phyloP scores from a whole-genome alignment of 2,888 invertebrate genomes.

The Diarsia dahlii region DNA sequence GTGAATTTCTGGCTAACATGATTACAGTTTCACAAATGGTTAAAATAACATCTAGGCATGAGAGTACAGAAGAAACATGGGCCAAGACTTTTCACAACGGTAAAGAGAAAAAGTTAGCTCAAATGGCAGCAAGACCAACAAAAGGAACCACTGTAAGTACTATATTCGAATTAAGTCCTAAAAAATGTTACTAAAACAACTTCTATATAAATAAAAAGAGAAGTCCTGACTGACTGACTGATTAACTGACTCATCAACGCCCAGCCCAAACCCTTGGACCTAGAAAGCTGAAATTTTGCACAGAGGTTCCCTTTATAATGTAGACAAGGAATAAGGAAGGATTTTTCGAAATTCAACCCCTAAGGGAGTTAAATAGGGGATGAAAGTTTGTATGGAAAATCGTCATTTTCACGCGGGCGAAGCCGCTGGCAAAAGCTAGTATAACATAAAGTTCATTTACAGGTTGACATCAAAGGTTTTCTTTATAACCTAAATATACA shows the following conservation, averaged over 20 bases:
- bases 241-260: no score
- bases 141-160: constrained; percentile 92
- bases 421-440: no score
- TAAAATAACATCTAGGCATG: constrained; percentile 90
- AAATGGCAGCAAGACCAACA: constrained; percentile 89
- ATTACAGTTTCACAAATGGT: constrained; percentile 89
- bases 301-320: no score
- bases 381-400: no score
- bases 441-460: constrained; percentile 55
- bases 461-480: constrained; percentile 92
- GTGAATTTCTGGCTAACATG: constrained; percentile 93
- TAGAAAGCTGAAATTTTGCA: no score
- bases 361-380: no score
- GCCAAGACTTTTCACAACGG: constrained; percentile 90
- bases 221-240: no score
- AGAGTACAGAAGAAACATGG: constrained; percentile 88
- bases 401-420: no score
- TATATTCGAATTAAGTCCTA: constrained; percentile 27
- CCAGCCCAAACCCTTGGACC: no score
- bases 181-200: not conserved
- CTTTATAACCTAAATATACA: constrained; percentile 92
- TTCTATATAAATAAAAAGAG: no score
- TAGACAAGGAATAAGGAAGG: no score
- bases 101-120: constrained; percentile 77
- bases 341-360: no score